Evolutionary conservation across 2,113 vertebrate species (phyloP).

Genomic region (Rana temporaria): DNA sequence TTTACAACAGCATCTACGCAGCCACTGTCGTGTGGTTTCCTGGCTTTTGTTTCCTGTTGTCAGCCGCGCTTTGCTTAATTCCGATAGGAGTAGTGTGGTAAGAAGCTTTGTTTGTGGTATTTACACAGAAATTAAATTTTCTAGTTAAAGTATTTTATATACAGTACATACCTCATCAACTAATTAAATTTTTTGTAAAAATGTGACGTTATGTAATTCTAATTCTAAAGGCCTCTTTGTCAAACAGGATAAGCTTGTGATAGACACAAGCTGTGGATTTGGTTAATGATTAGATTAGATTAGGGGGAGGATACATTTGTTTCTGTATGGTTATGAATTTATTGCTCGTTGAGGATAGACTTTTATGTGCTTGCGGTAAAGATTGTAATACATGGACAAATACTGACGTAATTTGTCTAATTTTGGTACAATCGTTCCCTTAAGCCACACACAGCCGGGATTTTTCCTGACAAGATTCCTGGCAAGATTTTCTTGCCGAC

Average conservation of each 20-base stretch:
- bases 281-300: constrained; percentile 8
- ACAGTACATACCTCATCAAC: background rate
- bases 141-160: background rate
- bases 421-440: too few species aligned
- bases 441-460: too few species aligned
- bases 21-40: constrained; percentile 85
- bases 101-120: constrained; percentile 60
- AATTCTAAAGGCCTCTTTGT: background rate
- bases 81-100: constrained; percentile 82
- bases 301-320: background rate
- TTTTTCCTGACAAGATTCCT: too few species aligned
- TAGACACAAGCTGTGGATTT: constrained; percentile 6
- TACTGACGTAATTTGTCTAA: too few species aligned
- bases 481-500: too few species aligned
- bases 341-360: too few species aligned
- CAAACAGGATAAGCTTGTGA: background rate
- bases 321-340: background rate
- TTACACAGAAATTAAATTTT: background rate
- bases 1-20: constrained; percentile 87
- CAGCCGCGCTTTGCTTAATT: constrained; percentile 80
- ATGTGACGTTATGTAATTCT: background rate
- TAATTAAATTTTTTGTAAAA: background rate
- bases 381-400: too few species aligned
- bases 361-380: too few species aligned
- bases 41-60: constrained; percentile 86